Evolutionary conservation across 1,140 invertebrate genomes (phyloP), one percentile per base, ranked within the genome.

Genomic region (Portunus trituberculatus): DNA sequence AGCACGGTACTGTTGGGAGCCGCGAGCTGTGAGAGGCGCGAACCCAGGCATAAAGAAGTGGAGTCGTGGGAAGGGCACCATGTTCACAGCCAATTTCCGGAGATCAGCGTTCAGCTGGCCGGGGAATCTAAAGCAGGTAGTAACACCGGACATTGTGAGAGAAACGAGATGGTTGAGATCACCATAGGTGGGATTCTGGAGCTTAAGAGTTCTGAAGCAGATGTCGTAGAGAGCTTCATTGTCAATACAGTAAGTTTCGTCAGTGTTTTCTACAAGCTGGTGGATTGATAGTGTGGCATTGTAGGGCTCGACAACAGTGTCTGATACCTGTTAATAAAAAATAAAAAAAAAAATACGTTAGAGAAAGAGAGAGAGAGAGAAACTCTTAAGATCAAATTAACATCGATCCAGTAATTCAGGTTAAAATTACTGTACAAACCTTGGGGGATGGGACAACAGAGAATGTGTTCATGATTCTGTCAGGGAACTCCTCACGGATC

Each of bases 1-100:
- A 91, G 94, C 94, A 52, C 94, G 90, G 84, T 95, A 95, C 39
- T 95, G 94, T n/a, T 95, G 94, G 31, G 94, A 95, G 39, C 94
- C 94, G 82, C 94, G 91, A 48, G 94, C 94, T 29, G 94, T 95
- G 16, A 95, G 91, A 29, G 94, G 94, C 31, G 94, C 94, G 59
- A 95, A 95, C 12, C 94, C 94, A 67, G 94, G 94, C 94, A 95
- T 95, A 48, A 95, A 95, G 94, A 95, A 95, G 94, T 95, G 94
- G 52, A 95, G 94, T 89, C 94, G 94, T 10, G 94, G 94, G 94
- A 95, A 95, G 83, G 94, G 94, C 20, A 95, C 94, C 94, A 95
- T 95, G 91, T 95, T 95, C 4, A 95, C 94, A 46, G 94, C 94
- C 91, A 95, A 48, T 46, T 95, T 95, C 45, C 94, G 91, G 28